Evolutionary conservation across 2,888 invertebrate genomes (phyloP), one percentile per base, ranked within the genome.

Genomic region (Chymomyza procnemis): DNA sequence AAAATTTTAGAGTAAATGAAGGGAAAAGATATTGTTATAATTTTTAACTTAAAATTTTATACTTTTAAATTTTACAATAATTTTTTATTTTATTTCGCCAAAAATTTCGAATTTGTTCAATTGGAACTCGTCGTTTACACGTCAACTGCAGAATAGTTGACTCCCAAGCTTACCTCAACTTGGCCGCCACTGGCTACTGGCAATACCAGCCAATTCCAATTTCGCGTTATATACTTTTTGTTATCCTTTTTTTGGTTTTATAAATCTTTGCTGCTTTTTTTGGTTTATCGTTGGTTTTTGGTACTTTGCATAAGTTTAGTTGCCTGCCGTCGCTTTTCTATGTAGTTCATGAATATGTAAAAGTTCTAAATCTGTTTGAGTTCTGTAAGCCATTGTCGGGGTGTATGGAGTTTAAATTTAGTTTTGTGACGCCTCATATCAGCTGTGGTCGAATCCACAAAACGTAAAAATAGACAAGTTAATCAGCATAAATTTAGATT

Each of bases 311-410:
- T 41, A 12, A 12, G 34, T 41, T 41, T 41, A 12, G 9, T 41
- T 41, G 34, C 12, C 12, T 41, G 34, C 12, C 34, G 34, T 12
- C 12, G 34, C 2, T 41, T 41, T 41, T 41, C 34, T 41, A 41
- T 41, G 34, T 19, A 12, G 18, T 54, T 54, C 21, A 54, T 54
- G 54, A 54, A 54, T 54, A 54, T 54, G 54, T 54, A 54, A 54
- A 54, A 54, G 12, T 54, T 54, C 19, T 18, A 54, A 54, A 21
- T 54, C 54, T 18, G 18, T 54, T 54, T 54, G 18, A 18, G 9
- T 21, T 41, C 12, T 41, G 34, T 41, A 12, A 41, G 12, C 9
- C 9, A 41, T 41, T 41, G 34, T 12, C 12, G 12, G 6, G 34
- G 34, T 41, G 12, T 41, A 9, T 41, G 34, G 3, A 41, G 34